These are phyloP conservation scores for Trichonephila clavata DNA, from an alignment of 1,140 invertebrate genomes.

Conservation along the genomic window DNA sequence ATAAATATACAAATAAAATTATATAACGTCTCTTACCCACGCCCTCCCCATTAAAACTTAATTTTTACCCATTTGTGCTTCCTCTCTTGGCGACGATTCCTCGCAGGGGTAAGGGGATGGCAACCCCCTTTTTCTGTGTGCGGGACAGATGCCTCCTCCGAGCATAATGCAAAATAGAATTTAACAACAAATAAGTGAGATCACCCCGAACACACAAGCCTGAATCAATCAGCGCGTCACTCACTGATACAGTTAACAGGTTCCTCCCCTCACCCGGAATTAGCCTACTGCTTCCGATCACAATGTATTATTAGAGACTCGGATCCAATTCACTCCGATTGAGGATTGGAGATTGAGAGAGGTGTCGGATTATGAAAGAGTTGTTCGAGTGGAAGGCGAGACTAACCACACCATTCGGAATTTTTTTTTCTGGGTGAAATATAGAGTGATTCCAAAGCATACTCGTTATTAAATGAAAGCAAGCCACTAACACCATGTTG, in stretches of 20 bases:
- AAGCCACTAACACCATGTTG: no score
- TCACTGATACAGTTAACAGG: constrained; percentile 42
- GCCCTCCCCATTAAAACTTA: no score
- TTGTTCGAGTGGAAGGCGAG: not conserved
- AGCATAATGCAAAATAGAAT: constrained; percentile 54
- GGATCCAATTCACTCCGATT: not conserved
- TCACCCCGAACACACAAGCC: constrained; percentile 9
- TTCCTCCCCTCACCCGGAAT: not conserved
- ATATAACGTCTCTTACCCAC: no score
- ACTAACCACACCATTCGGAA: not conserved
- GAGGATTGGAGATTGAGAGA: not conserved
- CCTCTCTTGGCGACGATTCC: not conserved
- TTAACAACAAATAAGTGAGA: constrained; percentile 75
- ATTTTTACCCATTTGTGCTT: no score
- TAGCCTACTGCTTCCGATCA: not conserved
- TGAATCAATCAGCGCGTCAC: constrained; percentile 64
- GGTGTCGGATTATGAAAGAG: not conserved
- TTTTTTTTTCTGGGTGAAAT: no score
- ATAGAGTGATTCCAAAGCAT: no score
- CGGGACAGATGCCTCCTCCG: constrained; percentile 40
- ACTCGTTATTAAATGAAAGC: no score
- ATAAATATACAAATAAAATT: no score
- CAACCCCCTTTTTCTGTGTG: not conserved
- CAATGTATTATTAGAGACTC: not conserved
- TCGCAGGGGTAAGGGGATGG: not conserved